Evolutionary conservation across 1,140 invertebrate species (phyloP).

Genomic region (Hydropsyche tenuis): DNA sequence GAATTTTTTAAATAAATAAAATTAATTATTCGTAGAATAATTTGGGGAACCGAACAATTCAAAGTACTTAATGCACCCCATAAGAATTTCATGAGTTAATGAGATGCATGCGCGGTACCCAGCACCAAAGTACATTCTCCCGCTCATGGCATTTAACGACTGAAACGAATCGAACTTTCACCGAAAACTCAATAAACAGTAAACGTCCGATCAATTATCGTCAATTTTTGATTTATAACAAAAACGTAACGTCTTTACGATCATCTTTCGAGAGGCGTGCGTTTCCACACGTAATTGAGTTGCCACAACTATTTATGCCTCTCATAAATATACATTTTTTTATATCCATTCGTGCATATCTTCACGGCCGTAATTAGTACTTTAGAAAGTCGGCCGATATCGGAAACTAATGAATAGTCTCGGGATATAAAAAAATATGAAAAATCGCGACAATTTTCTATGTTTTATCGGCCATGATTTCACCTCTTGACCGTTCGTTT

Average conservation of each 20-base stretch:
- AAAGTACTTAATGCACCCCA: too few species aligned
- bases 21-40: too few species aligned
- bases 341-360: not conserved
- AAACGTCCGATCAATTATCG: constrained; percentile 11
- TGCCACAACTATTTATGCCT: constrained; percentile 15
- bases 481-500: constrained; percentile 8
- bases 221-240: not conserved
- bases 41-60: too few species aligned
- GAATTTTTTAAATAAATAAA: too few species aligned
- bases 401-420: not conserved
- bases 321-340: constrained; percentile 15
- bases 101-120: too few species aligned
- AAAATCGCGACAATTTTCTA: not conserved
- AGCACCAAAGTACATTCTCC: too few species aligned
- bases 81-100: too few species aligned
- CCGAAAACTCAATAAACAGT: not conserved
- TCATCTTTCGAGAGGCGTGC: not conserved
- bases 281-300: constrained; percentile 20
- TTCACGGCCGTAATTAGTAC: too few species aligned
- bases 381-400: constrained; percentile 8
- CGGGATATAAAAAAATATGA: not conserved
- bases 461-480: constrained; percentile 13
- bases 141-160: not conserved
- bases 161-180: constrained; percentile 2
- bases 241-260: not conserved